phyloP scores from a whole-genome alignment of 92 coral and sea anemone species.

The Parazoanthus swiftii region DNA sequence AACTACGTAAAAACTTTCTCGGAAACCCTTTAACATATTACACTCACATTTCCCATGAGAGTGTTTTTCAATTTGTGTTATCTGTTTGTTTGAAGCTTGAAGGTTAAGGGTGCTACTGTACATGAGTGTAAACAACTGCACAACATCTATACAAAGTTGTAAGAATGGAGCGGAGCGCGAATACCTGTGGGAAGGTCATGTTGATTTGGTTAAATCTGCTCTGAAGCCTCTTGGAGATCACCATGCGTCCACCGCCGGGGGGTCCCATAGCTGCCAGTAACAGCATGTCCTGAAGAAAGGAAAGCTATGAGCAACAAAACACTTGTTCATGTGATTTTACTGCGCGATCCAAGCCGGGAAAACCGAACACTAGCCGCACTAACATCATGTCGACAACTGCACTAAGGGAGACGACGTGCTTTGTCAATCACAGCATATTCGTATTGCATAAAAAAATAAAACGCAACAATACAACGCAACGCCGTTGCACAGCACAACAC shows the following conservation, averaged over 20 bases:
- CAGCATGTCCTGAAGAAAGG: constrained; percentile 83
- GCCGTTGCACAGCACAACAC: too few relatives aligned
- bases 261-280: constrained; percentile 95
- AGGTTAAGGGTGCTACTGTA: not conserved
- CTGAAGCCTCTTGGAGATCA: constrained; percentile 94
- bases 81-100: too few relatives aligned
- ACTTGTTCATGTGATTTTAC: not conserved
- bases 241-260: constrained; percentile 99
- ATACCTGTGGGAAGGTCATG: constrained; percentile 98
- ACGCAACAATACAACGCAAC: too few relatives aligned
- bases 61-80: too few relatives aligned
- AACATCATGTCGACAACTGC: not conserved
- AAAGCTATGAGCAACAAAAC: not conserved
- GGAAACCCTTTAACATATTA: too few relatives aligned
- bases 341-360: not conserved
- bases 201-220: constrained; percentile 96
- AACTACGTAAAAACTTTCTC: too few relatives aligned
- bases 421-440: not conserved
- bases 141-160: not conserved
- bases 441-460: too few relatives aligned
- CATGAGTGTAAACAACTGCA: not conserved
- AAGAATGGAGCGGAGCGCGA: not conserved
- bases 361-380: not conserved
- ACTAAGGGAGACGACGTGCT: not conserved
- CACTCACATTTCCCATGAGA: too few relatives aligned